phyloP scores from a whole-genome alignment of 2,888 invertebrate species.

The Himalopsyche japonica region DNA sequence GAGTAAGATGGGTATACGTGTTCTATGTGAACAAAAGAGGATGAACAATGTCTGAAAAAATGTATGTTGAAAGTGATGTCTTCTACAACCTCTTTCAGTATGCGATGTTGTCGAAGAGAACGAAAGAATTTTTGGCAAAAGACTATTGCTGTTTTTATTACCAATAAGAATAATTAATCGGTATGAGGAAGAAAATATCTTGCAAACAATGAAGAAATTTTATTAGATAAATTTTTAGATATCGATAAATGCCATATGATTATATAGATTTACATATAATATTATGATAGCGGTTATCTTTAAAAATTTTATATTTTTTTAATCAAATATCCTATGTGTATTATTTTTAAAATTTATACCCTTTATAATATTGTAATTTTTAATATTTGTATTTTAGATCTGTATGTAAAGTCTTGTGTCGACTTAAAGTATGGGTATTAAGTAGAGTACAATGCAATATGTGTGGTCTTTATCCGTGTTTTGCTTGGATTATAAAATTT shows the following conservation, averaged over 20 bases:
- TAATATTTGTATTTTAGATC: neutral
- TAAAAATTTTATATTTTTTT: neutral
- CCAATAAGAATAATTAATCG: neutral
- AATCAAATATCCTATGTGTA: neutral
- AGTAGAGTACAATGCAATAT: neutral
- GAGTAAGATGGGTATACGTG: neutral
- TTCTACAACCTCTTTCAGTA: neutral
- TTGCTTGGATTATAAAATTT: neutral
- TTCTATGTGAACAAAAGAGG: neutral
- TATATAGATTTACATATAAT: constrained; percentile 1
- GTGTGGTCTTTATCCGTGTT: neutral
- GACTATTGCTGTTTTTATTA: neutral
- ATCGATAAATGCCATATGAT: constrained; percentile 5
- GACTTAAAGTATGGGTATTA: neutral
- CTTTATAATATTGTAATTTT: neutral
- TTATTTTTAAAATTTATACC: neutral
- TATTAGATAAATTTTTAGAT: neutral
- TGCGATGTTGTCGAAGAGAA: neutral
- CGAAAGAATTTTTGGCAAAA: neutral
- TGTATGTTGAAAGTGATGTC: neutral
- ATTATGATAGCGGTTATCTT: neutral
- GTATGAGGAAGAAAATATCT: neutral
- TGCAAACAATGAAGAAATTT: neutral
- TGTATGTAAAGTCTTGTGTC: neutral
- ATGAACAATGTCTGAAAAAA: neutral